Evolutionary conservation across 1,140 invertebrate species (phyloP).

Genomic region (Asobara japonica): DNA sequence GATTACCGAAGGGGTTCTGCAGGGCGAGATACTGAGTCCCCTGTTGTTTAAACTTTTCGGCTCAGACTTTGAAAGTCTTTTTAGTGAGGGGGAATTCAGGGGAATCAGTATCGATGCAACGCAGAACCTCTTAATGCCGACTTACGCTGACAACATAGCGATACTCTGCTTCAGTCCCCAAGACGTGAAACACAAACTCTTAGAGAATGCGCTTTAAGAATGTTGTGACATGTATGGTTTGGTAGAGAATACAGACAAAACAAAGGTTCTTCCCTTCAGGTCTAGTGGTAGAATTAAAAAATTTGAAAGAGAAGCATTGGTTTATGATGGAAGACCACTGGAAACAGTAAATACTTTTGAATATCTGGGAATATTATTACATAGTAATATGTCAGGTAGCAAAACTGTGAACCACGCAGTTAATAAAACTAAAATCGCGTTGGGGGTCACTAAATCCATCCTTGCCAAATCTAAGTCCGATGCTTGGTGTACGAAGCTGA

Average conservation of each 20-base stretch:
- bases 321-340: neutral
- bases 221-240: slow-evolving; percentile 1
- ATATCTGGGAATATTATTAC: too few relatives aligned
- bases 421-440: too few relatives aligned
- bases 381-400: too few relatives aligned
- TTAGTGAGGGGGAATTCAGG: neutral
- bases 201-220: neutral
- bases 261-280: neutral
- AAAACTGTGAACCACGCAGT: too few relatives aligned
- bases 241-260: neutral
- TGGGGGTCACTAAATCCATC: too few relatives aligned
- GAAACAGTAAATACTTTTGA: neutral
- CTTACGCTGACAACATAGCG: slow-evolving; percentile 5
- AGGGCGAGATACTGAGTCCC: neutral
- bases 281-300: neutral
- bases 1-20: too few relatives aligned
- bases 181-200: neutral
- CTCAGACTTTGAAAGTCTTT: neutral
- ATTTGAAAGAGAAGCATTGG: neutral
- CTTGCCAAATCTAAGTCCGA: too few relatives aligned
- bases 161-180: neutral
- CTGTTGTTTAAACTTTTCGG: slow-evolving; percentile 2
- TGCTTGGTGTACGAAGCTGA: too few relatives aligned
- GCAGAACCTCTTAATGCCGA: slow-evolving; percentile 1
- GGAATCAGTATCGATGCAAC: neutral